Evolutionary conservation across 1,140 invertebrate species (phyloP), one percentile per base, ranked within the genome.

Genomic region (Pseudomyrmex sp.): DNA sequence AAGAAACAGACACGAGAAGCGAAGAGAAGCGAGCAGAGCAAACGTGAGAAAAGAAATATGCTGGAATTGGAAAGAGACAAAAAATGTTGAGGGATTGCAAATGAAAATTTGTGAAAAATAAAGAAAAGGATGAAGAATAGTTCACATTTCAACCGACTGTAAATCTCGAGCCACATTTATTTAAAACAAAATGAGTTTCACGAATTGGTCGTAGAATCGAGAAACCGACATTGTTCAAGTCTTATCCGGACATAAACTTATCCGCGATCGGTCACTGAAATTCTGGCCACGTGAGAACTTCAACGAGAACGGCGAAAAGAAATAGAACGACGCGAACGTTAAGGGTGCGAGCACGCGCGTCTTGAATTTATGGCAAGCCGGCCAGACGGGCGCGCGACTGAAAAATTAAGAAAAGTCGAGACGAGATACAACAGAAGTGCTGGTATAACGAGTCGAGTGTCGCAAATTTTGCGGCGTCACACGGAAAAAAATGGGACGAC

Each of bases 381-480:
- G 15, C 74, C 48, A 35, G 59, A 56, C 18, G 13, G 35, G 35
- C 20, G 66, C 10, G 20, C 10, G 26, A 46, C 46, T 80, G 56
- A 70, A 80, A 80, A 59, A 80, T 80, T 80, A 72, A 72, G 76
- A 72, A 70, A 72, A 72, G 35, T 0, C 1, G 35, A 46, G 58
- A 50, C 44, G 72, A 61, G 20, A 80, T 35, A 18, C 18, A 35
- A 35, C 35, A 35, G 35, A 35, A 35, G 35, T 35, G 35, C 5
- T 35, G 0, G 12, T 18, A 23, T 35, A 58, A 80, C 54, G 44
- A 35, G 35, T 70, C 44, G 44, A 46, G 5, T 9, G 54, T 48
- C 20, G 54, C 8, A 48, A 61, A 59, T 80, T 80, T 70, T 15
- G 23, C 65, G 1, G 5, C 52, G 15, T 35, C 5, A 35, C 35